Base-by-base conservation (phyloP, 2,113 vertebrate genomes). In the Festucalex cinctus region DNA sequence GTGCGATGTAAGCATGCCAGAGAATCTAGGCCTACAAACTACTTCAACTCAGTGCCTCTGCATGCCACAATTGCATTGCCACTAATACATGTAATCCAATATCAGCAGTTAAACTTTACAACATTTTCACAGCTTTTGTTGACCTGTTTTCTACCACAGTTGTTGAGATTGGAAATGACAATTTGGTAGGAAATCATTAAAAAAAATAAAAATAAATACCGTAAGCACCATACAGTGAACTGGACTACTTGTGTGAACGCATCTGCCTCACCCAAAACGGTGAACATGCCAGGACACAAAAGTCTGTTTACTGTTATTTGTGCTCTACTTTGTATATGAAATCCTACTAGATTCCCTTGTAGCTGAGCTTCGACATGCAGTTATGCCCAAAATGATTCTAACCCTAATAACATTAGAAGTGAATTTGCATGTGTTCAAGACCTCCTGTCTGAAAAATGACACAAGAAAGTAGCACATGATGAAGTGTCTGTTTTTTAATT, bases 31-130 rank as follows among this genome's bases (percentile, higher is more conserved):
- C 73, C 79, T 68, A 83, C 72, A 65, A 75, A 73, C 70, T 54
- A 75, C 79, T 80, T 83, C 74, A 83, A 86, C 78, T 83, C 75
- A 79, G 90, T 91, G 91, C 90, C 90, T 92, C 91, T 83, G 91
- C 91, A 92, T 91, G 89, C 79, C 81, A 71, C 66, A 79, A 51
- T 58, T 85, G 28, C 71, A 84, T 78, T 54, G 69, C 77, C 66
- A 72, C 63, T 43, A 54, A 64, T 7, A 46, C 44, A 51, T 51
- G 48, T 70, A 82, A 85, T 85, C 82, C 80, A 77, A 87, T 84
- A 78, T 84, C 58, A 75, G 67, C 48, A 41, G 20, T 24, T 69
- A 22, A n/a, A 49, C 22, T 48, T 66, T 65, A 37, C 61, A 35
- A 60, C 46, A n/a, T 26, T 71, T 39, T 66, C 3, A 61, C 65